Conservation (phyloP, 2,797 vertebrate species). For the Botia kubotai region DNA sequence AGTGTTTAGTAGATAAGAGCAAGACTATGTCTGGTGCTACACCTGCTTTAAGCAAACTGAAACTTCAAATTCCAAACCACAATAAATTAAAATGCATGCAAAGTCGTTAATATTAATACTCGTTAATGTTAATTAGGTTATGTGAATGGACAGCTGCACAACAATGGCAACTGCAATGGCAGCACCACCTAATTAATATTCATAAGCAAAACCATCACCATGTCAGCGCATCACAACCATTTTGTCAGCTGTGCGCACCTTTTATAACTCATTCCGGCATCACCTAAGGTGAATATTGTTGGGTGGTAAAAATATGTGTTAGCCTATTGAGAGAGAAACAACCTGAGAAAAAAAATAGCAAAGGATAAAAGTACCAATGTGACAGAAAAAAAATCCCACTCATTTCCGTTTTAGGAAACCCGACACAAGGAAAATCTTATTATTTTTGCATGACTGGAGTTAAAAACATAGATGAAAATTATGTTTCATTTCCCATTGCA, state of each 20-base stretch:
- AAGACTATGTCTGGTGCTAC: too few species aligned
- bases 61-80: too few species aligned
- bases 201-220: background rate
- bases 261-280: too few species aligned
- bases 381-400: background rate
- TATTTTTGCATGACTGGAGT: conserved; percentile 37
- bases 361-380: background rate
- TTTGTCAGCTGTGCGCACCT: background rate
- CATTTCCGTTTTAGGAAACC: background rate
- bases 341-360: conserved; percentile 7
- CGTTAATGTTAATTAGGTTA: background rate
- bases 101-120: background rate
- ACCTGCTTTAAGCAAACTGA: too few species aligned
- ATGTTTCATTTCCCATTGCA: conserved; percentile 53
- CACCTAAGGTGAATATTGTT: background rate
- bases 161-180: background rate
- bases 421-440: conserved; percentile 24
- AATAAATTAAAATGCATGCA: too few species aligned
- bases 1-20: too few species aligned
- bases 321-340: background rate
- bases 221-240: background rate
- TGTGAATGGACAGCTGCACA: too few species aligned
- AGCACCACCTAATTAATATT: background rate
- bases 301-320: background rate
- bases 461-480: conserved; percentile 46